phyloP scores from a whole-genome alignment of 2,888 invertebrate species.

The Conistra vaccinii region DNA sequence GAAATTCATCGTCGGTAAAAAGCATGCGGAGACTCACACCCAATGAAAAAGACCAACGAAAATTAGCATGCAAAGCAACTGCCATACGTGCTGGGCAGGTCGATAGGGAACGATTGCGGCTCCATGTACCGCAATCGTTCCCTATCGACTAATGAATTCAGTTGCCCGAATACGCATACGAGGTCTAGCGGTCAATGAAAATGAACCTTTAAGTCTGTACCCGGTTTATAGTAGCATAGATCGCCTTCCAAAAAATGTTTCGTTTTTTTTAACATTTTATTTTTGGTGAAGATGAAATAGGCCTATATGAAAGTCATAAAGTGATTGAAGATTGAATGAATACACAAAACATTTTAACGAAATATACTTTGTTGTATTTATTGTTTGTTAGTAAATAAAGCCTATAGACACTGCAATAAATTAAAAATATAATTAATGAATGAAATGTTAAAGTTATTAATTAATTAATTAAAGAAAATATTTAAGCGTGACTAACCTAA shows the following conservation, averaged over 20 bases:
- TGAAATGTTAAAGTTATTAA: conserved; percentile 14
- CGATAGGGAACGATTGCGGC: too few relatives aligned
- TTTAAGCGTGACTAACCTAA: background rate
- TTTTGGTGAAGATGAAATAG: background rate
- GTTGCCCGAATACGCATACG: too few relatives aligned
- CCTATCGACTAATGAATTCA: too few relatives aligned
- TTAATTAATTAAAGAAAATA: conserved; percentile 7
- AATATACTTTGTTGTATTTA: conserved; percentile 42
- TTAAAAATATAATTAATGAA: conserved; percentile 33
- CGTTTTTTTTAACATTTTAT: too few relatives aligned
- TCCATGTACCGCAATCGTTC: too few relatives aligned
- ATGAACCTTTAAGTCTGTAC: background rate
- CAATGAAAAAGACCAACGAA: too few relatives aligned
- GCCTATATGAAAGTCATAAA: background rate
- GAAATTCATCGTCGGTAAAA: too few relatives aligned
- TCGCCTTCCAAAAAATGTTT: background rate
- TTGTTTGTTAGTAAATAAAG: conserved; percentile 45
- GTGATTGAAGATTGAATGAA: background rate
- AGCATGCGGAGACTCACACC: too few relatives aligned
- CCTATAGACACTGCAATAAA: conserved; percentile 57
- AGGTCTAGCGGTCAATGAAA: background rate
- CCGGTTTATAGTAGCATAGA: background rate
- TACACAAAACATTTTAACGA: conserved; percentile 45
- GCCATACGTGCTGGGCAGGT: too few relatives aligned
- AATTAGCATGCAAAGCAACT: too few relatives aligned